Percentiles rank a stretch among this genome's conserved stretches.
phyloP scores from a whole-genome alignment of 2,888 invertebrate species.

The Leptothorax acervorum region DNA sequence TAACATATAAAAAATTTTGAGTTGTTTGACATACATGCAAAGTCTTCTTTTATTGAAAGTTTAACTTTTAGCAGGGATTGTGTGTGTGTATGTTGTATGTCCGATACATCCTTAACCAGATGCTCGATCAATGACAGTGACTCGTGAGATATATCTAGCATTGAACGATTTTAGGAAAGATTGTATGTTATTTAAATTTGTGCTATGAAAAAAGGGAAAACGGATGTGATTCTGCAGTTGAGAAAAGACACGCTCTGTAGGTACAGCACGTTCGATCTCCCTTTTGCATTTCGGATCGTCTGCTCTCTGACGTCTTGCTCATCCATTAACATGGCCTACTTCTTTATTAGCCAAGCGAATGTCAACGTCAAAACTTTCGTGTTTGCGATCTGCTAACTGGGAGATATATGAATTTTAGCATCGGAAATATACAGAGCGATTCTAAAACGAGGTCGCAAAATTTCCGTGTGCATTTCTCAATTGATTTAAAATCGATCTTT shows the following conservation, averaged over 20 bases:
- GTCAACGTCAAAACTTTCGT: not conserved
- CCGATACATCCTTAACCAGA: not conserved
- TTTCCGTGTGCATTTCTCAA: not conserved
- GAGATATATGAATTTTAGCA: not conserved
- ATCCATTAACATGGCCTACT: not conserved
- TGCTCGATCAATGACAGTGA: no score
- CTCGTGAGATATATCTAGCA: not conserved
- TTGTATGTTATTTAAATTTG: not conserved
- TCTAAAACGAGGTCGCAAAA: not conserved
- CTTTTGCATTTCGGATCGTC: not conserved
- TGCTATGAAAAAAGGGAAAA: not conserved
- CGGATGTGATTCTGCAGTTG: not conserved
- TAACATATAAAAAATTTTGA: no score
- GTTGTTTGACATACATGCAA: no score
- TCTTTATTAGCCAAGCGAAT: conserved; percentile 3
- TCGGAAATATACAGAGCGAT: not conserved
- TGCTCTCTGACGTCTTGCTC: not conserved
- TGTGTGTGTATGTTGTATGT: no score
- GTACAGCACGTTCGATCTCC: not conserved
- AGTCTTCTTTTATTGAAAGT: no score
- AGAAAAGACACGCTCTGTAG: not conserved
- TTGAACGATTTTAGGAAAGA: not conserved
- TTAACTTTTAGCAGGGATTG: no score
- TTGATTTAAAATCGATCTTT: not conserved
- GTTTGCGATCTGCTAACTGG: not conserved